These are phyloP conservation scores for Drosophila cardini DNA, from an alignment of 1,140 invertebrate genomes.

Conservation along the genomic window DNA sequence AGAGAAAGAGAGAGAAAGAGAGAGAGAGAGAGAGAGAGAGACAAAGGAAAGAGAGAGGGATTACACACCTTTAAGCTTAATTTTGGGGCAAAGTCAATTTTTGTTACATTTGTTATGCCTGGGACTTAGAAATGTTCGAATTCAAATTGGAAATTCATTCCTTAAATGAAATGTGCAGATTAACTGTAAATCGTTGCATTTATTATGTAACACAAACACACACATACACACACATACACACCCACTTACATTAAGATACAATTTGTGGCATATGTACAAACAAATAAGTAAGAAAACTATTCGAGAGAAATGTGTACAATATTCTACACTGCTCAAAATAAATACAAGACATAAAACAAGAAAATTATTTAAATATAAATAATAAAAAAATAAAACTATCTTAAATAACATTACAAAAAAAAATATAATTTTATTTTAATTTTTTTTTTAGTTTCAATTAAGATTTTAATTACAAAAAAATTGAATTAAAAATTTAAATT, in stretches of 20 bases:
- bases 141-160: constrained; percentile 29
- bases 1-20: background rate
- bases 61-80: background rate
- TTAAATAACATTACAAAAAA: too few relatives aligned
- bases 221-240: background rate
- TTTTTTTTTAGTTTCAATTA: too few relatives aligned
- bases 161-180: constrained; percentile 34
- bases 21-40: background rate
- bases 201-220: constrained; percentile 8
- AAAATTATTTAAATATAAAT: too few relatives aligned
- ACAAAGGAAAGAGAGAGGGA: background rate
- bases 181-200: constrained; percentile 51
- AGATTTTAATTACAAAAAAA: too few relatives aligned
- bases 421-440: too few relatives aligned
- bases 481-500: too few relatives aligned
- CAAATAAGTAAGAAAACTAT: constrained; percentile 26
- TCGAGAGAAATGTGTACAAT: background rate
- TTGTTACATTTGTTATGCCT: constrained; percentile 1
- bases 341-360: too few relatives aligned
- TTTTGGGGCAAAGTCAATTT: constrained; percentile 22
- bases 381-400: too few relatives aligned
- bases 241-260: constrained; percentile 5
- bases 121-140: constrained; percentile 18
- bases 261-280: constrained; percentile 38
- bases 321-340: too few relatives aligned